A percentile compares a stretch with the other conserved stretches of the same genome.
phyloP scores from a whole-genome alignment of 2,113 vertebrate genomes.

The Eulemur macaco region DNA sequence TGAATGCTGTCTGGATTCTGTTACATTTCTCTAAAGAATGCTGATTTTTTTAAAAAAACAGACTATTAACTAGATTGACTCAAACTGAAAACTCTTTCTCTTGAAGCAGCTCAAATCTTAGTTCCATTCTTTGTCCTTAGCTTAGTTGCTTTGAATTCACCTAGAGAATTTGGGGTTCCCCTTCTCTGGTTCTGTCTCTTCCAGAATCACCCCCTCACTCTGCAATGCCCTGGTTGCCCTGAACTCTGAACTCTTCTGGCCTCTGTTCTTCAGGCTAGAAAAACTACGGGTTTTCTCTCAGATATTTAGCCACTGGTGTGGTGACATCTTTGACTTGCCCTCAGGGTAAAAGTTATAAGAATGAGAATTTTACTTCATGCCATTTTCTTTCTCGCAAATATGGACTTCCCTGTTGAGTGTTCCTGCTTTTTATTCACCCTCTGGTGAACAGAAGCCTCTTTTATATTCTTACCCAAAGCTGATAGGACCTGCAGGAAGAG shows the following conservation, averaged over 20 bases:
- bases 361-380: not conserved
- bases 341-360: not conserved
- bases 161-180: not conserved
- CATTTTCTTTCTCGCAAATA: not conserved
- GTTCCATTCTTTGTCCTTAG: not conserved
- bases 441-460: not conserved
- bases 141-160: not conserved
- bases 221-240: not conserved
- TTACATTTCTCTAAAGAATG: slow-evolving; percentile 60
- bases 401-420: not conserved
- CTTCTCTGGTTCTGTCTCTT: not conserved
- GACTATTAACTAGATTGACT: slow-evolving; percentile 18
- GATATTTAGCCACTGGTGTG: not conserved
- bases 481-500: not conserved
- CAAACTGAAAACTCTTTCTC: not conserved
- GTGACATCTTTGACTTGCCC: not conserved
- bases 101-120: not conserved
- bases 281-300: not conserved
- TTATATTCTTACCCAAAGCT: not conserved
- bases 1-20: slow-evolving; percentile 55
- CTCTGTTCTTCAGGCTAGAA: not conserved
- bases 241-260: not conserved
- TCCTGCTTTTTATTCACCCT: not conserved
- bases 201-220: not conserved
- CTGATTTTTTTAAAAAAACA: not conserved